Conservation (phyloP, 2,888 invertebrate genomes). For the Lacanobia oleracea region DNA sequence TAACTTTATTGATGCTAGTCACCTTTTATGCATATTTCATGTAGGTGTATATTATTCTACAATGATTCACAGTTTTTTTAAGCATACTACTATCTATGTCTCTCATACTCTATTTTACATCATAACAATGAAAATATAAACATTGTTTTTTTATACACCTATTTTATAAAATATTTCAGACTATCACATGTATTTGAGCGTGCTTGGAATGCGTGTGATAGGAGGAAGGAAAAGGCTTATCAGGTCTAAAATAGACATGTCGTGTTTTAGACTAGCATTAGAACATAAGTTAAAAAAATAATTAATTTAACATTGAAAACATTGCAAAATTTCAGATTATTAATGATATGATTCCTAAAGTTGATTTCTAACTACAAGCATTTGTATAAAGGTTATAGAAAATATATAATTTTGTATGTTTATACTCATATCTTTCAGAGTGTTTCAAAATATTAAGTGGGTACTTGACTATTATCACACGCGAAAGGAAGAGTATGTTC, state of each 20-base stretch:
- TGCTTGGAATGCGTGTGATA: not conserved
- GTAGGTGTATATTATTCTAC: slow-evolving; percentile 4
- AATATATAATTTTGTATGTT: slow-evolving; percentile 5
- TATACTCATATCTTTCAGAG: not conserved
- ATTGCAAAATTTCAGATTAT: not conserved
- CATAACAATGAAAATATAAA: not conserved
- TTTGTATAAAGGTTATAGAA: slow-evolving; percentile 13
- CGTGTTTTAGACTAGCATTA: not conserved
- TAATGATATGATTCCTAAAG: not conserved
- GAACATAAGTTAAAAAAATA: not conserved
- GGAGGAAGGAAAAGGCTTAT: slow-evolving; percentile 10
- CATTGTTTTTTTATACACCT: not conserved
- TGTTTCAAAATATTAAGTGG: slow-evolving; percentile 12
- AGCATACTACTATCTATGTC: not conserved
- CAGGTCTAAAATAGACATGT: not conserved
- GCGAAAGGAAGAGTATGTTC: slow-evolving; percentile 40
- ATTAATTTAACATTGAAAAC: not conserved
- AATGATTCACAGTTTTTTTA: slow-evolving; percentile 36
- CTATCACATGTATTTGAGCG: not conserved
- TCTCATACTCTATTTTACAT: not conserved
- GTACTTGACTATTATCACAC: slow-evolving; percentile 14
- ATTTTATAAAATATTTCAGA: not conserved
- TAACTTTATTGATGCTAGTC: slow-evolving; percentile 3
- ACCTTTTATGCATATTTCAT: slow-evolving; percentile 24
- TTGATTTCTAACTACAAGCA: not conserved